phyloP scores from a whole-genome alignment of 2,888 invertebrate genomes.

The Drosophila recens region DNA sequence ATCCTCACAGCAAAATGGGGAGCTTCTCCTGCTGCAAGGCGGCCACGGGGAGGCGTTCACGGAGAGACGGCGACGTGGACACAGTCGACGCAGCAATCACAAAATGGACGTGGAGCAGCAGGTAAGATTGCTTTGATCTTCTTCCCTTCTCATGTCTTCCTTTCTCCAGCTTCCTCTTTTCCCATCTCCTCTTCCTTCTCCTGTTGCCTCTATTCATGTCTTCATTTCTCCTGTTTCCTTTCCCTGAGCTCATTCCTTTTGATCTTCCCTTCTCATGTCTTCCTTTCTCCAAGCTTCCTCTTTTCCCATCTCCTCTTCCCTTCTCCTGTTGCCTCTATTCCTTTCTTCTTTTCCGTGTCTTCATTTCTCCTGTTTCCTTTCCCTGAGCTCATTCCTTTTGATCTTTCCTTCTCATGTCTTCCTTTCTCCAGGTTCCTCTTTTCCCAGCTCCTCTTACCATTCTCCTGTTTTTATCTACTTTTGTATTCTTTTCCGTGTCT shows the following conservation, averaged over 20 bases:
- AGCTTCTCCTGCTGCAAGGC: conserved; percentile 72
- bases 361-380: neutral
- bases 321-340: too few relatives aligned
- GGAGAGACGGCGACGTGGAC: conserved; percentile 82
- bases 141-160: neutral
- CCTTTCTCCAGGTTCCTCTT: neutral
- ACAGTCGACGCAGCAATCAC: conserved; percentile 84
- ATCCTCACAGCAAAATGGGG: conserved; percentile 78
- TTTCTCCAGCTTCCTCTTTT: neutral
- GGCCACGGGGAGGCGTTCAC: conserved; percentile 80
- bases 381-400: neutral
- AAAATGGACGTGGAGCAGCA: conserved; percentile 85
- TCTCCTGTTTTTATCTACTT: too few relatives aligned
- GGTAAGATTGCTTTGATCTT: conserved; percentile 61
- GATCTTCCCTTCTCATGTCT: neutral
- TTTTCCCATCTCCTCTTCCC: neutral
- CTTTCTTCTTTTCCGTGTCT: neutral
- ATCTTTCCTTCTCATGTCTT: neutral
- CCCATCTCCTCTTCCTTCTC: too few relatives aligned
- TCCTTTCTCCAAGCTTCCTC: neutral
- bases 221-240: neutral
- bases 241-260: neutral
- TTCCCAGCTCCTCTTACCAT: too few relatives aligned
- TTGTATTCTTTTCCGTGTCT: too few relatives aligned
- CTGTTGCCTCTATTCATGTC: too few relatives aligned